A percentile compares a stretch with the other conserved stretches of the same genome.
These are phyloP conservation scores for Diplogasteroides magnus DNA, from an alignment of 1,140 invertebrate species.

Conservation along the genomic window DNA sequence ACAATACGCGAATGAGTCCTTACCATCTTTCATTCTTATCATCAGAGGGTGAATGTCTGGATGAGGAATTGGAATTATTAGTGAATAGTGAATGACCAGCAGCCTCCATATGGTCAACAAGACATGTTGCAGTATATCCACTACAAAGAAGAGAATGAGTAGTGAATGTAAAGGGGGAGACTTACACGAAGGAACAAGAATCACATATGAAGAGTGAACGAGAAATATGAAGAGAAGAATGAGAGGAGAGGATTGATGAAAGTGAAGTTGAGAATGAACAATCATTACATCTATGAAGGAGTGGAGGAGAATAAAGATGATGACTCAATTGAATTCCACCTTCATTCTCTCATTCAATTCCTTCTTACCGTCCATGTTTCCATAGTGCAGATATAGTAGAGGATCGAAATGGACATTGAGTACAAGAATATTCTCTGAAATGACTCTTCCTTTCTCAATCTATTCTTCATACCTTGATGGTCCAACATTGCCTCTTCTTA, in stretches of 20 bases:
- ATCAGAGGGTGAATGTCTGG: not conserved
- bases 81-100: not conserved
- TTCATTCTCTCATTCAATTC: not conserved
- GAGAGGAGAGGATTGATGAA: not conserved
- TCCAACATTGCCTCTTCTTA: not conserved
- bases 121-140: not conserved
- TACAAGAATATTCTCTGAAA: not conserved
- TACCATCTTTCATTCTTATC: no score
- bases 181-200: not conserved
- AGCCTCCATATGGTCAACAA: not conserved
- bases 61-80: not conserved
- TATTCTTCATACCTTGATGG: not conserved
- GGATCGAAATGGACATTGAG: not conserved
- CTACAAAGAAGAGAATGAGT: not conserved
- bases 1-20: no score
- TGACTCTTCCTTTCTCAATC: not conserved
- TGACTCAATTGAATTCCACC: not conserved
- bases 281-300: not conserved
- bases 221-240: not conserved
- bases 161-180: not conserved
- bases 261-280: not conserved
- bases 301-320: not conserved
- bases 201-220: not conserved
- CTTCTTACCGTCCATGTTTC: not conserved
- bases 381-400: not conserved